Evolutionary conservation across 2,888 invertebrate genomes (phyloP), one percentile per base, ranked within the genome.

Genomic region (Cheilosia vernalis): DNA sequence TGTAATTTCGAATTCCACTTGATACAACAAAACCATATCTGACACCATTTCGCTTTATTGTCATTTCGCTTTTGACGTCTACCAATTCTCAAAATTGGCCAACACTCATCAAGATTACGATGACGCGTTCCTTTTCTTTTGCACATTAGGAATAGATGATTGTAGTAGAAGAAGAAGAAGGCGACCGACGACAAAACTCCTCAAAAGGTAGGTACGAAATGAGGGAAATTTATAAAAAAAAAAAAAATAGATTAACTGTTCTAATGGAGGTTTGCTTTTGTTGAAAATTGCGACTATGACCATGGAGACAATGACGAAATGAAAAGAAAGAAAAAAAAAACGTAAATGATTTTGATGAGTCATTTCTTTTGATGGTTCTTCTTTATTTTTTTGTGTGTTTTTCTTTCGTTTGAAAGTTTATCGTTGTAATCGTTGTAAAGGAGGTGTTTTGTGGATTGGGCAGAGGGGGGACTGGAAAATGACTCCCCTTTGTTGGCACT

Each of bases 301-400:
- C 33, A 64, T 55, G 56, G n/a, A 55, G 33, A 73, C 63, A 64
- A 74, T 56, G 64, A 64, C 55, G 40, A 40, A 49, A 76, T 66
- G n/a, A 47, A 47, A 47, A 17, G 19, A 9, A 37, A 10, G 30
- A 7, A 53, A 56, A 30, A 67, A 21, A 40, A 61, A 64, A 53
- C 63, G 44, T 64, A 58, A 66, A 76, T 42, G 74, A 58, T 66
- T 74, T 66, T 76, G 74, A 66, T 76, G 74, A 66, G 66, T 58
- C 74, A 66, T 76, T 76, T 40, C 64, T 30, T 74, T 74, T 64
- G 64, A 74, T 74, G 74, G 64, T 27, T 13, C 21, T 56, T 64
- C 37, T 21, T 6, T n/a, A n/a, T n/a, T 56, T 13, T 42, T 9
- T 27, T 56, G 15, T 47, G 4, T 17, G 9, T 42, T 10, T 17